Conservation (phyloP, 2,797 vertebrate genomes). For the Coregonus ussuriensis region DNA sequence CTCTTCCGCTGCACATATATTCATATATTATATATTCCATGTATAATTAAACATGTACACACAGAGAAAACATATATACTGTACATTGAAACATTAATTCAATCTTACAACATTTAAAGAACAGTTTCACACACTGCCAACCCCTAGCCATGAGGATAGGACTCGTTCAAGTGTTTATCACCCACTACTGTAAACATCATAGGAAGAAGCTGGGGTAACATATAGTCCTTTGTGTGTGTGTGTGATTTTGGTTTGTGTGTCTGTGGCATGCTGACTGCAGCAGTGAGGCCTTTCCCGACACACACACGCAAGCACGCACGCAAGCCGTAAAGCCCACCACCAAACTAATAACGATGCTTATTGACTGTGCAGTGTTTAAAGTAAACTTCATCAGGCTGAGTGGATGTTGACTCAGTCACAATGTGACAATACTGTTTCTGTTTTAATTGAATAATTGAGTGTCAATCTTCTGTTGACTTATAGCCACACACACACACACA, state of each 20-base stretch:
- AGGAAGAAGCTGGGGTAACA: neutral
- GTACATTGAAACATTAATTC: too few species aligned
- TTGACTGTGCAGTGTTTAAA: neutral
- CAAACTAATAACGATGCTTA: neutral
- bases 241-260: neutral
- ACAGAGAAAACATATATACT: too few species aligned
- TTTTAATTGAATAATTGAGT: neutral
- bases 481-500: conserved; percentile 5
- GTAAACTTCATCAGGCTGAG: neutral
- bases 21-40: too few species aligned
- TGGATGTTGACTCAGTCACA: neutral
- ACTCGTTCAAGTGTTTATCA: neutral
- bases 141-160: neutral
- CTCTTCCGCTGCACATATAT: too few species aligned
- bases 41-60: too few species aligned
- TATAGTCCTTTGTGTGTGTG: neutral
- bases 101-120: neutral
- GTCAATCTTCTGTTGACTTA: too few species aligned
- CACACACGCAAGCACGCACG: neutral
- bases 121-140: neutral
- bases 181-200: neutral
- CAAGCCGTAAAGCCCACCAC: neutral
- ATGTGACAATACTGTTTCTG: conserved; percentile 11
- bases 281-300: neutral
- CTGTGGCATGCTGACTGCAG: too few species aligned